Evolutionary conservation across 2,797 vertebrate genomes (phyloP).

Genomic region (Ptychobarbus kaznakovi): DNA sequence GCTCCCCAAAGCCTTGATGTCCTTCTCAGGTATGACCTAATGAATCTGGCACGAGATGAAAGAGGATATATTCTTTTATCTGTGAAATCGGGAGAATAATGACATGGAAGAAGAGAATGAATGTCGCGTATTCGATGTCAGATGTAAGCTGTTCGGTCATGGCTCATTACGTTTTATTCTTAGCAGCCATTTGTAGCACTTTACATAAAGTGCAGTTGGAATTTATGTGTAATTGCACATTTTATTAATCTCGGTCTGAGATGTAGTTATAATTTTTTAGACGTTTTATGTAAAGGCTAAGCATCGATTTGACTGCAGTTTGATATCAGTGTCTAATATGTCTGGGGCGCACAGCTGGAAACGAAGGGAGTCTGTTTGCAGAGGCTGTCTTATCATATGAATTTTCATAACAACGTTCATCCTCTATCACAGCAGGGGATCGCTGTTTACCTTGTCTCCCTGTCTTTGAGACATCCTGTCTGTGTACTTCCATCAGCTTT

Average conservation of each 20-base stretch:
- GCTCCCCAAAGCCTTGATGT: constrained; percentile 37
- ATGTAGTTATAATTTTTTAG: background rate
- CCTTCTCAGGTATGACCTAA: constrained; percentile 45
- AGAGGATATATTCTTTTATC: constrained; percentile 18
- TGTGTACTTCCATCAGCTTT: constrained; percentile 20
- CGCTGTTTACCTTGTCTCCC: constrained; percentile 41
- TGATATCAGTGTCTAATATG: constrained; percentile 17
- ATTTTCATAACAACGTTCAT: constrained; percentile 40
- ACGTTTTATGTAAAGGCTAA: constrained; percentile 2
- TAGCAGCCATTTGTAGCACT: constrained; percentile 18
- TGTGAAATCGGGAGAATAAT: background rate
- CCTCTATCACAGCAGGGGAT: constrained; percentile 35
- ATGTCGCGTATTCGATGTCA: constrained; percentile 1
- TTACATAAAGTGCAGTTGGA: constrained; percentile 19
- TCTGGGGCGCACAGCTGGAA: constrained; percentile 13
- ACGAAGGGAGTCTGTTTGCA: constrained; percentile 16
- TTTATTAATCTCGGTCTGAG: background rate
- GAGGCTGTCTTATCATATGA: constrained; percentile 26
- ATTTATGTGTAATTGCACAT: background rate
- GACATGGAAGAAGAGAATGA: background rate
- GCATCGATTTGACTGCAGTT: constrained; percentile 12
- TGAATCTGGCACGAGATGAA: constrained; percentile 47
- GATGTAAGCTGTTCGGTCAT: background rate
- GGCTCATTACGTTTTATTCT: background rate
- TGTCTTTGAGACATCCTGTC: constrained; percentile 48